Evolutionary conservation across 2,797 vertebrate species (phyloP).

Genomic region (Parauchenoglanis punctatus): DNA sequence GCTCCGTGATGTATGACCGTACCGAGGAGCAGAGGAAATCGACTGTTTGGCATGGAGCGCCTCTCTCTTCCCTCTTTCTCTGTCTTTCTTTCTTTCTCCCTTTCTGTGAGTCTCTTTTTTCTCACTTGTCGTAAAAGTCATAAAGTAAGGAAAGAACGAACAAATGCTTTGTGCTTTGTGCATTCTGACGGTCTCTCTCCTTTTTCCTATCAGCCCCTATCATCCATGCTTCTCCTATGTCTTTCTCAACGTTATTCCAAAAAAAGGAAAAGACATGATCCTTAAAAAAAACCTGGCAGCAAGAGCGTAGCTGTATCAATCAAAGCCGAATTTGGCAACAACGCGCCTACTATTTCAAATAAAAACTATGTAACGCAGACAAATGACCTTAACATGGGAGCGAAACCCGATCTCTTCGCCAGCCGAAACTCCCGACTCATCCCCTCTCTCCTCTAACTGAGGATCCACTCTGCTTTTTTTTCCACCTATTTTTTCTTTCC

Average conservation of each 20-base stretch:
- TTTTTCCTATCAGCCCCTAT: conserved; percentile 50
- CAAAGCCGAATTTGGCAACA: conserved; percentile 82
- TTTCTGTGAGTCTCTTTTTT: conserved; percentile 14
- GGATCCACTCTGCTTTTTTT: conserved; percentile 52
- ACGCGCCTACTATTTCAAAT: conserved; percentile 82
- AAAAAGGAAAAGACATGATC: conserved; percentile 52
- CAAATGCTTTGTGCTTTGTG: neutral
- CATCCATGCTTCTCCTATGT: conserved; percentile 34
- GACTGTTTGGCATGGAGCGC: conserved; percentile 91
- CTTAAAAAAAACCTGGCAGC: conserved; percentile 49
- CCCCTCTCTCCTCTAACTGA: conserved; percentile 46
- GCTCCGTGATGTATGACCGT: conserved; percentile 95
- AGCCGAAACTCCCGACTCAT: conserved; percentile 55
- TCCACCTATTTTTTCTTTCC: conserved; percentile 31
- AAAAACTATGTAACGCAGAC: conserved; percentile 78
- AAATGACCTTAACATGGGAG: conserved; percentile 79
- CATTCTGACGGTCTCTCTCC: conserved; percentile 52
- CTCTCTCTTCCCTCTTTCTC: conserved; percentile 61
- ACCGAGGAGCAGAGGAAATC: conserved; percentile 91
- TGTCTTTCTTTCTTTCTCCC: conserved; percentile 19
- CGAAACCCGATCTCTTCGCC: conserved; percentile 71
- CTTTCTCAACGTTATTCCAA: conserved; percentile 23
- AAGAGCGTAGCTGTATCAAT: conserved; percentile 69
- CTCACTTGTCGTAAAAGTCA: conserved; percentile 47
- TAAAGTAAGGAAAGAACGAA: conserved; percentile 13